A percentile compares a stretch with the other conserved stretches of the same genome.
Evolutionary conservation across 2,797 vertebrate species (phyloP).

Genomic region (Hydrocynus forskahlii): DNA sequence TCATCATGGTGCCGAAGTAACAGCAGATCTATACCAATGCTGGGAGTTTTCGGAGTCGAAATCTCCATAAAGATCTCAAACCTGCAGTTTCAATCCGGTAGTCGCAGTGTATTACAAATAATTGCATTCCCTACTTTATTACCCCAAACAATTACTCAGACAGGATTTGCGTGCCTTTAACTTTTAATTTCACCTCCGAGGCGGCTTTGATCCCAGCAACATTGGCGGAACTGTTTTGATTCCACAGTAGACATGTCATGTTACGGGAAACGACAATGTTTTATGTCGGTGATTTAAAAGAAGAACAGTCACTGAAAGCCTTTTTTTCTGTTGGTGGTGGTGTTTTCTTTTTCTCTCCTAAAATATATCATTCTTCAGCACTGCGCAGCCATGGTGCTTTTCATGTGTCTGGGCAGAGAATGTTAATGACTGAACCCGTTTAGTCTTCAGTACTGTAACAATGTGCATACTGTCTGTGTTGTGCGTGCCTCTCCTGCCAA

Average conservation of each 20-base stretch:
- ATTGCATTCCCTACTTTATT: not conserved
- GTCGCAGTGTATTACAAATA: not conserved
- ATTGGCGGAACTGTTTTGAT: not conserved
- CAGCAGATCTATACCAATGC: no score
- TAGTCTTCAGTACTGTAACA: constrained; percentile 19
- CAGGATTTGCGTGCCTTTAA: constrained; percentile 1
- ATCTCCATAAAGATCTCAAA: not conserved
- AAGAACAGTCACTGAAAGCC: not conserved
- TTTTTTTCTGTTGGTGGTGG: not conserved
- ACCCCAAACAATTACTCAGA: not conserved
- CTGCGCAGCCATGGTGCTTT: not conserved
- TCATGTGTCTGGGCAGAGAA: not conserved
- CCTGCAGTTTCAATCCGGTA: not conserved
- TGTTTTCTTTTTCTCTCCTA: not conserved
- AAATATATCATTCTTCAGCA: not conserved
- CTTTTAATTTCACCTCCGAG: constrained; percentile 8
- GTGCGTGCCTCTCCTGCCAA: not conserved
- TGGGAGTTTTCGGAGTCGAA: not conserved
- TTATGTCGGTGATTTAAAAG: not conserved
- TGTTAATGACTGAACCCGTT: not conserved
- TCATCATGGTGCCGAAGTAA: no score
- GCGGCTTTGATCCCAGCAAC: constrained; percentile 2
- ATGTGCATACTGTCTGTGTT: not conserved
- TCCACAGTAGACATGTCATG: not conserved
- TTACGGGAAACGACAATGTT: not conserved